Evolutionary conservation across 2,888 invertebrate genomes (phyloP), one percentile per base, ranked within the genome.

Genomic region (Drosophila nr. fundita): DNA sequence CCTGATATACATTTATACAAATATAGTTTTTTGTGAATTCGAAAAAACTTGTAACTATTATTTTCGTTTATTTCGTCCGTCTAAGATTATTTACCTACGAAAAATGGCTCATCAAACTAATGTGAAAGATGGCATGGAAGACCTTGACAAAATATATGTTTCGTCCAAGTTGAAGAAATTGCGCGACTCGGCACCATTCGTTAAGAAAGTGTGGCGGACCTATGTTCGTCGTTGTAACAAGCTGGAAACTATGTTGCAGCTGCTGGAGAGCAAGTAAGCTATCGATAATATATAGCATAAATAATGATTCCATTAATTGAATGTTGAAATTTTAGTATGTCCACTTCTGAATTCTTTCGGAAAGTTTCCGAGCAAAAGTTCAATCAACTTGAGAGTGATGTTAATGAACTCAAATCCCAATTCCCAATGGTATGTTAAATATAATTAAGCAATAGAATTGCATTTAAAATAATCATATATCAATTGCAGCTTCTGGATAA

Each of bases 121-220:
- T 18, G 60, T 21, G n/a, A 36, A n/a, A 15, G 57, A 30, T 8
- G 15, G 24, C 49, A 32, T 10, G n/a, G n/a, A n/a, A 10, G 30
- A 52, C 15, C 10, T 2, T n/a, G 29, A 40, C 1, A 10, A 18
- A 18, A 8, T n/a, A n/a, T n/a, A 0, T 13, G 30, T 40, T 21
- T 21, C 34, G 21, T 36, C 29, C 6, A 90, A 89, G 48, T 76
- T 85, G 48, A 30, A 70, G 38, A 82, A 85, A 57, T 78, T 91
- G 79, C 82, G 91, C 93, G 94, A 94, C 83, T 96, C 95, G 92
- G 94, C 96, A 83, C 96, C 96, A n/a, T 96, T 96, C 90, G 92
- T 97, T 91, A 95, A 95, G 89, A 95, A 94, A 78, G 95, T 96
- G 94, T 96, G 96, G 32, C 80, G 38, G 76, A 87, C 64, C 1